Percentiles rank a stretch among this genome's conserved stretches.
phyloP scores from a whole-genome alignment of 2,113 vertebrate species.

The Mus pahari region DNA sequence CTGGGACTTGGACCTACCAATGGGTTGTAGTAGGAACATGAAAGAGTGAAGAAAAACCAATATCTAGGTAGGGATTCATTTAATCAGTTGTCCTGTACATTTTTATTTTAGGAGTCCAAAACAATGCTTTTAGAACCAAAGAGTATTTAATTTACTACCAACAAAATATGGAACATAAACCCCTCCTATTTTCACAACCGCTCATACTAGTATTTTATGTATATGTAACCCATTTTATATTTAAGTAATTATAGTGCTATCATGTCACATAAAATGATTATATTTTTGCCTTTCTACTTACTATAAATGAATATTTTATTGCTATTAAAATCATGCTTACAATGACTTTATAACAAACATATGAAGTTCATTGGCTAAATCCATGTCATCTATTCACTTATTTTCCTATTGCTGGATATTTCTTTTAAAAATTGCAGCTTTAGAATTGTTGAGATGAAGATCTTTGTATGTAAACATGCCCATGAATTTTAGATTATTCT shows the following conservation, averaged over 20 bases:
- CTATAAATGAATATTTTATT: neutral
- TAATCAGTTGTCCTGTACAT: neutral
- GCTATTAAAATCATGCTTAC: constrained; percentile 16
- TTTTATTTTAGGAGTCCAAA: neutral
- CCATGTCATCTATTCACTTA: neutral
- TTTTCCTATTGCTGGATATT: neutral
- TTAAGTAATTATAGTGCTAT: neutral
- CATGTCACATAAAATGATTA: neutral
- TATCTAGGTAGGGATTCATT: neutral
- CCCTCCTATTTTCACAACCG: neutral
- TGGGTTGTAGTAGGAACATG: neutral
- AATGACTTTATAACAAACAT: neutral
- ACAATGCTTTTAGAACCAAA: neutral
- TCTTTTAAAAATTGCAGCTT: constrained; percentile 15
- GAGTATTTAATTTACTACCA: constrained; percentile 12
- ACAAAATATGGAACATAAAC: neutral
- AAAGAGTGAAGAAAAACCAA: neutral
- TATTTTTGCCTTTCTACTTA: neutral
- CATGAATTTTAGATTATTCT: constrained; percentile 26
- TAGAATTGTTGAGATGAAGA: constrained; percentile 7
- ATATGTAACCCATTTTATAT: neutral
- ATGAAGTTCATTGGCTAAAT: constrained; percentile 51
- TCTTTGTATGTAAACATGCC: constrained; percentile 41
- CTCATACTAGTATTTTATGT: neutral
- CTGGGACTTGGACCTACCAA: neutral